Evolutionary conservation across 2,888 invertebrate genomes (phyloP), one percentile per base, ranked within the genome.

Genomic region (Tortricodes alternella): DNA sequence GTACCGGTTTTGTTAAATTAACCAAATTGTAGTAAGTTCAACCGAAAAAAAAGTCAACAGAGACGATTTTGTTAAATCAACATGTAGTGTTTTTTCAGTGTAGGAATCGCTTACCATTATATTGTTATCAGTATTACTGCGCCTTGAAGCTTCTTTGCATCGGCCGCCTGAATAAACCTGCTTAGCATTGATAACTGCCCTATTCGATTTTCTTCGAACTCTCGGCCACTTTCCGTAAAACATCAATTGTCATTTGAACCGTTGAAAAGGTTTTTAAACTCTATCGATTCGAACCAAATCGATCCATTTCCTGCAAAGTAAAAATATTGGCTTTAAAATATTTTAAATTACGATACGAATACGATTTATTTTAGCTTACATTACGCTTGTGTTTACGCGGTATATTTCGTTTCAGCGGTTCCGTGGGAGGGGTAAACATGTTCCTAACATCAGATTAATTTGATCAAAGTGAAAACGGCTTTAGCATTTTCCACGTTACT

Each of bases 391-490:
- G 59, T 63, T 65, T 60, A 59, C 62, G 63, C 62, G 58, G 63
- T 59, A 63, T 68, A 70, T 75, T 72, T 60, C 64, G 70, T 73
- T 73, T 66, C 65, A 64, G 63, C 52, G 60, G 67, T 74, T 68
- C n/a, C n/a, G 63, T 66, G 68, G 56, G 46, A 46, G 62, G 53
- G 58, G 69, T 75, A 74, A 81, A 80, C 75, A 76, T 72, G 63
- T 66, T 71, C 59, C 73, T 80, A 84, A 83, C 83, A 82, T 83
- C 76, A 77, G 67, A 82, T 83, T 83, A 83, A 85, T 87, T 83
- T 76, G 85, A 88, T 89, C 87, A 86, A 89, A 88, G 88, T 79
- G 76, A 76, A 83, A 87, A 84, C 74, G 76, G 73, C 73, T 67
- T 68, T 67, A 71, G 72, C 78, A 75, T 81, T 86, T 86, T 86